Evolutionary conservation across 1,140 invertebrate species (phyloP).

Genomic region (Polypedilum vanderplanki): DNA sequence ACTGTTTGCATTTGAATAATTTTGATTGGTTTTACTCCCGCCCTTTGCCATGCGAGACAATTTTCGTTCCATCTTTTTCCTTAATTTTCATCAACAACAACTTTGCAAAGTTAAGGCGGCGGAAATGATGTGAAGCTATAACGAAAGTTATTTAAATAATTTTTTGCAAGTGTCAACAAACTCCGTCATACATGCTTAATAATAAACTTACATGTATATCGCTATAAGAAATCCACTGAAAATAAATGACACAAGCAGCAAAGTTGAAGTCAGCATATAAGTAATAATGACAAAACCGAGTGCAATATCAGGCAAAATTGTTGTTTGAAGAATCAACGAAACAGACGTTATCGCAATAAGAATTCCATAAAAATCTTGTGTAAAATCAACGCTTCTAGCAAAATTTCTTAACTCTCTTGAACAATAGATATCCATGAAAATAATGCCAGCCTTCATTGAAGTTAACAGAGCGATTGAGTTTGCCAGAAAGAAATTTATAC

Average conservation of each 20-base stretch:
- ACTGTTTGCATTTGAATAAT: too few species aligned
- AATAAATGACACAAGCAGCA: neutral
- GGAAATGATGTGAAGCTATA: too few species aligned
- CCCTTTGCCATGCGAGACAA: too few species aligned
- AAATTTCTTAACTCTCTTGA: neutral
- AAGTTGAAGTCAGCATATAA: neutral
- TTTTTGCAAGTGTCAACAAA: too few species aligned
- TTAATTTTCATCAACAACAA: too few species aligned
- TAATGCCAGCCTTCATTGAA: neutral
- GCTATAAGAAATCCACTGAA: neutral
- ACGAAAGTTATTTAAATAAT: too few species aligned
- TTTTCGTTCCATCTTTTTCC: too few species aligned
- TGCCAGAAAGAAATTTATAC: neutral
- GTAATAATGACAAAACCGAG: neutral
- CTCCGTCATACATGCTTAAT: neutral
- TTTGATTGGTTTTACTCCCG: too few species aligned
- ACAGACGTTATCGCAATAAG: neutral
- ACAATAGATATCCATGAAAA: neutral
- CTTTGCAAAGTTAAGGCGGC: too few species aligned
- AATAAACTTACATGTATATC: neutral
- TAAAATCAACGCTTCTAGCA: neutral
- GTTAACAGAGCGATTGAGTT: neutral
- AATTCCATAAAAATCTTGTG: neutral
- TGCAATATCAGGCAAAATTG: neutral
- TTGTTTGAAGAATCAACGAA: neutral